These are phyloP conservation scores for Dromococcyx pavoninus DNA, from an alignment of 2,797 vertebrate species.

Conservation along the genomic window DNA sequence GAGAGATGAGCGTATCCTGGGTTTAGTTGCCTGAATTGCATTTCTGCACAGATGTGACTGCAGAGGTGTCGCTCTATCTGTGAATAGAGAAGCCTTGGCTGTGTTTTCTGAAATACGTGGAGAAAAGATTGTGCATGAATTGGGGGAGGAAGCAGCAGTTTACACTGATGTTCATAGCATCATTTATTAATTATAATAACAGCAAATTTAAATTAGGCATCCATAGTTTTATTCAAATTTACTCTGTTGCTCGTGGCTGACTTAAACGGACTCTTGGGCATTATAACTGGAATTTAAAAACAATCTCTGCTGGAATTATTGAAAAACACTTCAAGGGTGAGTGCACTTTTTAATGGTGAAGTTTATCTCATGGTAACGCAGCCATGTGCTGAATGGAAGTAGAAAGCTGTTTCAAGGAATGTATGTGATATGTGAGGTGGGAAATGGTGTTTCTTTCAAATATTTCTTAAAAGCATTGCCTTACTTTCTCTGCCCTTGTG, in stretches of 20 bases:
- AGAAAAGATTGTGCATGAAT: neutral
- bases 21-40: neutral
- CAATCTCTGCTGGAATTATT: neutral
- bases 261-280: neutral
- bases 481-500: neutral
- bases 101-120: neutral
- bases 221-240: neutral
- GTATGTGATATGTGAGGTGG: neutral
- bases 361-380: neutral
- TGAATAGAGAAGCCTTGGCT: neutral
- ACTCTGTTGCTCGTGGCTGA: neutral
- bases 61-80: neutral
- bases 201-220: neutral
- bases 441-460: neutral
- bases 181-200: neutral
- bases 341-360: neutral
- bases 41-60: neutral
- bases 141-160: neutral
- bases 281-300: neutral
- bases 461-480: neutral
- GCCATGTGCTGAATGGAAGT: accelerated
- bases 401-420: neutral
- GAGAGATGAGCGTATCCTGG: neutral
- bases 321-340: neutral
- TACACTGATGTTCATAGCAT: neutral